Percentiles rank a stretch among this genome's conserved stretches.
Evolutionary conservation across 1,140 invertebrate species (phyloP).

Genomic region (Anagrus nilaparvatae): DNA sequence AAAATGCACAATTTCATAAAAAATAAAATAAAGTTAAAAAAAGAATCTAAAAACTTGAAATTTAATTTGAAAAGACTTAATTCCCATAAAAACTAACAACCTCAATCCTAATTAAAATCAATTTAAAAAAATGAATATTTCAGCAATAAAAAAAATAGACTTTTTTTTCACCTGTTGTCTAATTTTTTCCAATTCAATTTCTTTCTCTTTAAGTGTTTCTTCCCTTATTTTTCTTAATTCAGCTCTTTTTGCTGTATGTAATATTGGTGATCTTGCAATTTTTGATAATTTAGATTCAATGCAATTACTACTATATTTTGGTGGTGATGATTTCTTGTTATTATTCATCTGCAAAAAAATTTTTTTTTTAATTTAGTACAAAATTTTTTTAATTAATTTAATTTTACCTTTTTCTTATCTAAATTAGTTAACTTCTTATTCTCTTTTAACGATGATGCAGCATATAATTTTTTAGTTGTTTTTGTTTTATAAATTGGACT

Average conservation of each 20-base stretch:
- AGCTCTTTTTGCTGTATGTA: conserved; percentile 7
- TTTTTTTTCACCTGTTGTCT: not conserved
- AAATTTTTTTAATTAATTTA: too few species aligned
- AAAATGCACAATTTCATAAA: not conserved
- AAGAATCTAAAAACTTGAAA: not conserved
- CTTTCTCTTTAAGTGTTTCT: conserved; percentile 3
- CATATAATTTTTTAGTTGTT: too few species aligned
- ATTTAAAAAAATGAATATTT: too few species aligned
- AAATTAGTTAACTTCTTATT: too few species aligned
- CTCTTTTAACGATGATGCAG: too few species aligned
- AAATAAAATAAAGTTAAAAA: not conserved
- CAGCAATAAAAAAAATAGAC: too few species aligned
- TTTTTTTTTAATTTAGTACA: too few species aligned
- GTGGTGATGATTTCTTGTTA: too few species aligned
- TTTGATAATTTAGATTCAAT: not conserved
- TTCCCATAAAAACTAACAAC: not conserved
- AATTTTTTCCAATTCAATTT: not conserved
- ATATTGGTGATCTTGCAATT: not conserved
- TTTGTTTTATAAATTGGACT: too few species aligned
- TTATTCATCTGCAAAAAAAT: too few species aligned
- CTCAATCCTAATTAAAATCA: too few species aligned
- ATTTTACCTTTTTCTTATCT: too few species aligned
- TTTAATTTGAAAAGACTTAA: not conserved
- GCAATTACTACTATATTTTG: not conserved
- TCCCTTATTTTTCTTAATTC: not conserved